Base-by-base conservation (phyloP, 2,797 vertebrate genomes). In the Melanotaenia trifasciata region DNA sequence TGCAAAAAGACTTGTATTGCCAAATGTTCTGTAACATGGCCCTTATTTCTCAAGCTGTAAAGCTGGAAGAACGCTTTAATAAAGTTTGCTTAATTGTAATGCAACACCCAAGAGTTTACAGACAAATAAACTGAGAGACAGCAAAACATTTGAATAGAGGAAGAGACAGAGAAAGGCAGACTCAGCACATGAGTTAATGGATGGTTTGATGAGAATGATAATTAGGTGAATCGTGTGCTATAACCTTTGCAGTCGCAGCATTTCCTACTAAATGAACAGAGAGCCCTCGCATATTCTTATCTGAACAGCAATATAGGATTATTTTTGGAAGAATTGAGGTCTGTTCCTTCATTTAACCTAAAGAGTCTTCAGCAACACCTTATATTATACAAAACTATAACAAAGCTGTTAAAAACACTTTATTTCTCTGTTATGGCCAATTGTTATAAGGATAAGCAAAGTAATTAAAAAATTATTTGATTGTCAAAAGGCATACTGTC, bases 151-250 rank as follows among this genome's bases (percentile, higher is more conserved):
- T 43, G 24, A 56, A 26, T 20, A 32, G 10, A 22, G 56, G 36
- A 10, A 22, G 56, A 76, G 18, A 45, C 22, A 57, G n/a, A 69
- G 13, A 4, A 43, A 73, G 74, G 66, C 22, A 63, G 62, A 61
- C 36, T 51, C 26, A 60, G 53, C 7, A 60, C 13, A 69, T 1
- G 4, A 8, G 58, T 80, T 57, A 70, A 40, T 63, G 43, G 72
- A 67, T 58, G 26, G 59, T 72, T 80, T 67, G 47, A 84, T 70
- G 65, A 30, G 43, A 74, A 51, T 58, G 45, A 72, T 69, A 78
- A 78, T 36, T 20, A 75, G 69, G 45, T 54, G 63, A 85, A 64
- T 78, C 36, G 71, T 51, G 67, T 51, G 54, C 68, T 69, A 28
- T 63, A 62, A 36, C 28, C 43, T 72, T 75, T 67, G 18, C 64